phyloP scores from a whole-genome alignment of 2,113 vertebrate genomes.

The Murina feae region DNA sequence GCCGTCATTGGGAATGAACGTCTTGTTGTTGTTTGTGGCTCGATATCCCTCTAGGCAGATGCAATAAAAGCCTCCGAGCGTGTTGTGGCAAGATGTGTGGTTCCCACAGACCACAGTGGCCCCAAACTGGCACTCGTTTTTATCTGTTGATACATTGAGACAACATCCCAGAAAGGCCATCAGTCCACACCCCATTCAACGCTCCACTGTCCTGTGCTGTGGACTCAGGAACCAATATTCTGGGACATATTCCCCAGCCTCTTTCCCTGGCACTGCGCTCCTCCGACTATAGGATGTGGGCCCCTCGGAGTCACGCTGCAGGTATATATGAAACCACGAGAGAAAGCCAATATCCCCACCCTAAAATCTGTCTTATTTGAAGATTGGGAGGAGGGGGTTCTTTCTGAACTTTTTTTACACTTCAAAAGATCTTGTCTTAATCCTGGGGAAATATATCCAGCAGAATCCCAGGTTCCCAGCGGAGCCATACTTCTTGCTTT shows the following conservation, averaged over 20 bases:
- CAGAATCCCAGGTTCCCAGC: not conserved
- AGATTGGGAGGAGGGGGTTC: not conserved
- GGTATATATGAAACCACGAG: not conserved
- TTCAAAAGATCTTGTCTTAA: not conserved
- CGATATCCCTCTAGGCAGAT: slow-evolving; percentile 89
- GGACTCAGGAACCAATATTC: not conserved
- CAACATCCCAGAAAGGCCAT: not conserved
- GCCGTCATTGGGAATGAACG: slow-evolving; percentile 96
- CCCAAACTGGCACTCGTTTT: slow-evolving; percentile 93
- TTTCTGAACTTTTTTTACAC: not conserved
- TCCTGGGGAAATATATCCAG: not conserved
- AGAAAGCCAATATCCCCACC: not conserved
- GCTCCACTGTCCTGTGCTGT: not conserved
- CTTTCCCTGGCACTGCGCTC: not conserved
- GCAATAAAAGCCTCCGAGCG: slow-evolving; percentile 92
- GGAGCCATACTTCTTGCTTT: not conserved
- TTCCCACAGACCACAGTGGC: slow-evolving; percentile 89
- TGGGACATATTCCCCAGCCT: not conserved
- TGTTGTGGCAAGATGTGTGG: slow-evolving; percentile 92
- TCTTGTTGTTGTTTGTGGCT: slow-evolving; percentile 89
- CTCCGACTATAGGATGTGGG: not conserved
- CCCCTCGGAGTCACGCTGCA: rapidly evolving
- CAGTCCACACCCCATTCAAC: rapidly evolving
- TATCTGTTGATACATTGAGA: slow-evolving; percentile 84
- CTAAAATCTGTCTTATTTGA: not conserved